Evolutionary conservation across 2,888 invertebrate species (phyloP), one percentile per base, ranked within the genome.

Genomic region (Acholoe squamosa): DNA sequence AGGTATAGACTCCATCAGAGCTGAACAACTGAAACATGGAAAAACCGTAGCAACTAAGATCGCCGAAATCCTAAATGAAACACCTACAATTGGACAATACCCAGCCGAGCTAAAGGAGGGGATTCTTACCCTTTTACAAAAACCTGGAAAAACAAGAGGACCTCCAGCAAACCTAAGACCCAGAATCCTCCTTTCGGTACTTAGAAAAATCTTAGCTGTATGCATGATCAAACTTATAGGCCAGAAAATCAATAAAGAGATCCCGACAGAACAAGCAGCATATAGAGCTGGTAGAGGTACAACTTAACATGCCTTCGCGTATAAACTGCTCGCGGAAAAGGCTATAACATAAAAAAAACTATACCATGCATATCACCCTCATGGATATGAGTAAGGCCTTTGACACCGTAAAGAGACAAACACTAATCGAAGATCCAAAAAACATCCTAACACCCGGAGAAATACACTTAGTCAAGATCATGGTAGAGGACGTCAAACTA

Each of bases 11-110:
- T 12, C 77, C 7, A 80, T 84, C 12, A 90, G n/a, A 51, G 84
- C 90, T 25, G 90, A 90, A 80, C 54, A 80, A 34, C 77, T 90
- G 3, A 90, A 90, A 80, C 10, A n/a, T 19, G 28, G 80, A 19
- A 25, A 51, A 90, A 25, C n/a, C 7, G 33, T n/a, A 90, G 10
- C 5, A 5, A 51, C 14, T 19, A n/a, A 25, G 14, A 84, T 84
- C 14, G 84, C 34, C 0, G n/a, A 84, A 25, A 84, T 84, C 31
- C 51, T 43, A 12, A 84, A 84, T 34, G 84, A 84, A 25, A 84
- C 33, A 19, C 12, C 52, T 1, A 19, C 5, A 12, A 84, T 51
- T 7, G 84, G 84, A 33, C 0, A 33, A n/a, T 84, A 43, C 22
- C 52, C 84, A 5, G 12, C 7, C 22, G 80, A 90, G 33, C 19